phyloP scores from a whole-genome alignment of 2,113 vertebrate species.

The Tretioscincus oriximinensis region DNA sequence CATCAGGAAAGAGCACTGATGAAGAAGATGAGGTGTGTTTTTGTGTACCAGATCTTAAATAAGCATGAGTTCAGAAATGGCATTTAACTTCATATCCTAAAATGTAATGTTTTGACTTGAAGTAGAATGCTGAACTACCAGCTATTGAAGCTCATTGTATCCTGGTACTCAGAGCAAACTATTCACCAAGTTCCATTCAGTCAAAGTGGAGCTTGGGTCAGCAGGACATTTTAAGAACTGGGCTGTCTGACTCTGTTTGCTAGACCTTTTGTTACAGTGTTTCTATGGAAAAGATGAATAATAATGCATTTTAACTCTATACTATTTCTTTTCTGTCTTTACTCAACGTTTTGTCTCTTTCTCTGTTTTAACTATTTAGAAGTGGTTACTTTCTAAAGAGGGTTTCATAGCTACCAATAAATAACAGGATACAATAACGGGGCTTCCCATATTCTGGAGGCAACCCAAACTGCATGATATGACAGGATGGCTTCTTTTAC shows the following conservation, averaged over 20 bases:
- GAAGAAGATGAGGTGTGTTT: slow-evolving; percentile 96
- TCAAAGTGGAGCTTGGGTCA: slow-evolving; percentile 28
- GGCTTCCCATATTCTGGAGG: slow-evolving; percentile 72
- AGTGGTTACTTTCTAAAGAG: slow-evolving; percentile 68
- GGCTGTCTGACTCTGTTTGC: slow-evolving; percentile 56
- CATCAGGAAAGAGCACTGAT: slow-evolving; percentile 95
- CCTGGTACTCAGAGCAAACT: slow-evolving; percentile 65
- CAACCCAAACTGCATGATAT: slow-evolving; percentile 57
- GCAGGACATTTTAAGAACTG: slow-evolving; percentile 35
- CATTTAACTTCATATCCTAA: slow-evolving; percentile 64
- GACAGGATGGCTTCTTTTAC: slow-evolving; percentile 51
- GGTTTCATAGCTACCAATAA: slow-evolving; percentile 55
- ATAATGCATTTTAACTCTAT: background rate
- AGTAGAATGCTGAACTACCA: slow-evolving; percentile 67
- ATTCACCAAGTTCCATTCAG: slow-evolving; percentile 49
- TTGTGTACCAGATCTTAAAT: slow-evolving; percentile 77
- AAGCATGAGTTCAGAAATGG: slow-evolving; percentile 75
- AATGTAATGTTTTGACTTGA: slow-evolving; percentile 69
- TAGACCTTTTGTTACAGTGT: slow-evolving; percentile 54
- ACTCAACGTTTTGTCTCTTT: slow-evolving; percentile 40
- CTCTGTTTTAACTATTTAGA: slow-evolving; percentile 62
- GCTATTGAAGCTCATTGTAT: slow-evolving; percentile 67
- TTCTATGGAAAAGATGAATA: slow-evolving; percentile 54
- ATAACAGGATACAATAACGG: slow-evolving; percentile 53
- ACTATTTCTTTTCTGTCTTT: background rate